Percentiles rank a stretch among this genome's conserved stretches.
Conservation (phyloP, 2,888 invertebrate genomes). For the Muschampia plurimacula region DNA sequence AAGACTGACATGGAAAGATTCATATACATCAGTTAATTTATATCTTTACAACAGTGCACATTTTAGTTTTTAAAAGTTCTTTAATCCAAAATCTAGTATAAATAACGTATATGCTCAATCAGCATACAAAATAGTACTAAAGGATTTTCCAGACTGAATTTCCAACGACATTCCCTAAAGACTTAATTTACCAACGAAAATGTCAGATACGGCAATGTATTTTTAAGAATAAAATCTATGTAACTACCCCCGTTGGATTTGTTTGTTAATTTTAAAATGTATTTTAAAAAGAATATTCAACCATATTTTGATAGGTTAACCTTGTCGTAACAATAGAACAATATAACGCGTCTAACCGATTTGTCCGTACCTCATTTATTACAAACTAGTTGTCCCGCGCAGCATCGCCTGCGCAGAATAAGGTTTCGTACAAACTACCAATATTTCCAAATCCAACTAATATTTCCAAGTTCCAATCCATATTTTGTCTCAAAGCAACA, state of each 20-base stretch:
- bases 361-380: no score
- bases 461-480: no score
- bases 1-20: neutral
- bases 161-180: conserved; percentile 14
- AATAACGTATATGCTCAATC: neutral
- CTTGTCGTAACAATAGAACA: neutral
- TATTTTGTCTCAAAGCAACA: no score
- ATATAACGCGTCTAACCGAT: no score
- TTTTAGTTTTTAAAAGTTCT: neutral
- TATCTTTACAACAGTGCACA: no score
- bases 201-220: conserved; percentile 4
- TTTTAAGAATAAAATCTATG: conserved; percentile 1
- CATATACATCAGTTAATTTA: neutral
- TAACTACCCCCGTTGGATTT: neutral
- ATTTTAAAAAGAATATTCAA: neutral
- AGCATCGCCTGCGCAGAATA: no score
- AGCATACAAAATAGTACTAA: neutral
- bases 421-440: no score
- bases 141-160: neutral
- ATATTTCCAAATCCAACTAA: no score
- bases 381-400: no score
- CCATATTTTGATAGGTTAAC: neutral
- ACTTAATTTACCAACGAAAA: conserved; percentile 7
- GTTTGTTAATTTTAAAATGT: neutral
- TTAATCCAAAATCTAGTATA: neutral